These are phyloP conservation scores for Gonioctena quinquepunctata DNA, from an alignment of 1,140 invertebrate species.

Conservation along the genomic window DNA sequence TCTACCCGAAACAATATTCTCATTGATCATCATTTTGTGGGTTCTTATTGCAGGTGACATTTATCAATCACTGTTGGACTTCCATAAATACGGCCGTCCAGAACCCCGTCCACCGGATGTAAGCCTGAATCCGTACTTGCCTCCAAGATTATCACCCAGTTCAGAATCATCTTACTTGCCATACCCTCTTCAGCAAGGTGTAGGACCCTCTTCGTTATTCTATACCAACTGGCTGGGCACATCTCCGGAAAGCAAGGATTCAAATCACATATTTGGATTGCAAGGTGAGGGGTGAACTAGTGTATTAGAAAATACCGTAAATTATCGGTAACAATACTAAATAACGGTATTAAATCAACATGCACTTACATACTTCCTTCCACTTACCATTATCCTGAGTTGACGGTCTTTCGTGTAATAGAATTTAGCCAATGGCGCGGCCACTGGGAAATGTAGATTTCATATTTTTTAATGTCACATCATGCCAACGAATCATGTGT, in stretches of 20 bases:
- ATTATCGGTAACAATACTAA: no score
- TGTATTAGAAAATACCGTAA: no score
- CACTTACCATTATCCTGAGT: no score
- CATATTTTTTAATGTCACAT: no score
- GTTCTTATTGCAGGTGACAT: neutral
- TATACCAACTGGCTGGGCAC: neutral
- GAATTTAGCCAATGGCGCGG: no score
- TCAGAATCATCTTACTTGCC: neutral
- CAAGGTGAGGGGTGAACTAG: neutral
- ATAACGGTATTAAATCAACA: no score
- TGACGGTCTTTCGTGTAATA: no score
- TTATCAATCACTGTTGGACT: neutral
- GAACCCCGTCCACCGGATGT: neutral
- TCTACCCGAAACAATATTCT: no score
- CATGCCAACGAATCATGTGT: no score
- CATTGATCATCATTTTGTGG: no score
- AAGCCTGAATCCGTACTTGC: neutral
- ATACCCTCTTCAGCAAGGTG: neutral
- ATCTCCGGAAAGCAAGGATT: neutral
- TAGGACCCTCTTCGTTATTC: neutral
- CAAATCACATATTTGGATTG: constrained; percentile 12
- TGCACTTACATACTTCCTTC: no score
- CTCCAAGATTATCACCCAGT: neutral
- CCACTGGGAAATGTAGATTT: no score
- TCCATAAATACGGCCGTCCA: neutral